Conservation (phyloP, 2,888 invertebrate genomes). For the Odontocolon sp. region DNA sequence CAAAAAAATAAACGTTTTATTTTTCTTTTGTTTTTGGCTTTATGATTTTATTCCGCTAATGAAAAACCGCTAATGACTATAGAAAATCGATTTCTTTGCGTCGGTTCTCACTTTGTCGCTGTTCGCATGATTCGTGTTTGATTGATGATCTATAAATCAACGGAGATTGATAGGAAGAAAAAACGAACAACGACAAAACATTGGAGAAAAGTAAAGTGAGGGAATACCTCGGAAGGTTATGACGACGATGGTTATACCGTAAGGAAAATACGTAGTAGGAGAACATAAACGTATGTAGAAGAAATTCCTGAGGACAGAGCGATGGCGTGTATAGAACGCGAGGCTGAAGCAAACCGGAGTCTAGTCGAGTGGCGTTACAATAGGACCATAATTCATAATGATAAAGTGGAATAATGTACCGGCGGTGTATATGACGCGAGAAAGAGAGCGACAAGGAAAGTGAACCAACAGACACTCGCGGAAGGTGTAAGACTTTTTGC, state of each 20-base stretch:
- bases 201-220: background rate
- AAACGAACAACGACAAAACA: background rate
- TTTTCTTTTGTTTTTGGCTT: too few species aligned
- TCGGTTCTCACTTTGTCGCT: too few species aligned
- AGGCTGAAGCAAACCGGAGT: slow-evolving; percentile 46
- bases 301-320: slow-evolving; percentile 37
- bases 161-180: background rate
- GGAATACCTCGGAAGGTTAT: slow-evolving; percentile 4
- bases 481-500: background rate
- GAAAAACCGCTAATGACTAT: too few species aligned
- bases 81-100: too few species aligned
- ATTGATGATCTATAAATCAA: background rate
- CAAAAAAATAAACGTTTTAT: too few species aligned
- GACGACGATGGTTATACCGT: background rate
- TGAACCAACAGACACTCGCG: background rate
- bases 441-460: slow-evolving; percentile 38
- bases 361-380: slow-evolving; percentile 51
- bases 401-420: slow-evolving; percentile 52
- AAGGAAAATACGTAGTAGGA: background rate
- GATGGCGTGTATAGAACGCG: slow-evolving; percentile 35
- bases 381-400: slow-evolving; percentile 54
- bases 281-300: slow-evolving; percentile 24
- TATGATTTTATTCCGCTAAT: too few species aligned
- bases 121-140: too few species aligned
- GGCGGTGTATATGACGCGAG: slow-evolving; percentile 12